Evolutionary conservation across 1,140 invertebrate genomes (phyloP).

Genomic region (Calycopis cecrops): DNA sequence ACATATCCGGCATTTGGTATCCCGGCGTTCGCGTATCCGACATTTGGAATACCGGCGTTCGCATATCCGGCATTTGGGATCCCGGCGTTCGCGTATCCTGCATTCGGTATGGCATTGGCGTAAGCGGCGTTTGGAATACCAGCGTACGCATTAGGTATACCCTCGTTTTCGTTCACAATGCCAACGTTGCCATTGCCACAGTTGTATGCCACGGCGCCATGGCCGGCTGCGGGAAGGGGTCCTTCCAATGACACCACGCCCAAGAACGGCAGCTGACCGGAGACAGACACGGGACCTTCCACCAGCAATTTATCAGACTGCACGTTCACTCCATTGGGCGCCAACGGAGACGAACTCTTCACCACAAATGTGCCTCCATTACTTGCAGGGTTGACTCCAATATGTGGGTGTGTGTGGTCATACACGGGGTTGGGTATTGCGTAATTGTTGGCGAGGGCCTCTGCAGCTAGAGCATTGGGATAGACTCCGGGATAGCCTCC

Average conservation of each 20-base stretch:
- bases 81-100: not conserved
- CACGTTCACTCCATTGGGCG: constrained; percentile 26
- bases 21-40: not conserved
- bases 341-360: constrained; percentile 29
- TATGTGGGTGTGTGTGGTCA: not conserved
- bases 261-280: constrained; percentile 30
- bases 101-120: not conserved
- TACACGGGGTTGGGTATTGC: constrained; percentile 1
- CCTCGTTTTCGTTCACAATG: constrained; percentile 22
- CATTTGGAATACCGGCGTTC: not conserved
- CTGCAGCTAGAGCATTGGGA: not conserved
- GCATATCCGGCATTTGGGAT: not conserved
- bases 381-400: constrained; percentile 5
- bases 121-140: not conserved
- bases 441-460: not conserved
- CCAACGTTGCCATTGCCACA: constrained; percentile 29
- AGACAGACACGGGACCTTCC: constrained; percentile 30
- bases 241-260: constrained; percentile 29
- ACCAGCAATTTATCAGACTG: constrained; percentile 30
- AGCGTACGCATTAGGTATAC: not conserved
- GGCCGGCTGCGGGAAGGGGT: constrained; percentile 24
- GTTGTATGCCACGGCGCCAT: constrained; percentile 27
- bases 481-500: not conserved
- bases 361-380: constrained; percentile 29
- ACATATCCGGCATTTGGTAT: not conserved